Evolutionary conservation across 1,140 invertebrate genomes (phyloP), one percentile per base, ranked within the genome.

Genomic region (Drosophila aff.): DNA sequence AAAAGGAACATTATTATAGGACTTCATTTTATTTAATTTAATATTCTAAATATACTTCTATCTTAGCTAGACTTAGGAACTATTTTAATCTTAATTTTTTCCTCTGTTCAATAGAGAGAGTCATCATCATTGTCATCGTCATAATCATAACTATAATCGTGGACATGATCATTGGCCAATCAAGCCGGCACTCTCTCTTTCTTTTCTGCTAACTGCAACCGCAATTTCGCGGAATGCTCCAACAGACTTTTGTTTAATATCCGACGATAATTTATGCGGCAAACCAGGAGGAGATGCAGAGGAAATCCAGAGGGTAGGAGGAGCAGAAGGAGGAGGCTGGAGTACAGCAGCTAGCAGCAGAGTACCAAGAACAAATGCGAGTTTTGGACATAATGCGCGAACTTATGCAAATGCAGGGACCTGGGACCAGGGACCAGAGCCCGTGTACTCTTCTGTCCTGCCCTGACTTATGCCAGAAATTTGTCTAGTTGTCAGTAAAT

Each of bases 401-500:
- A 90, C 85, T 90, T 90, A 90, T 90, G 85, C 86, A 90, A 90
- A 90, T 90, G 59, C 57, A 67, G 62, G 50, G 59, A 81, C 23
- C 26, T 10, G 18, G 75, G 69, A 71, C 31, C 31, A 50, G 67
- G 75, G 28, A 18, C 68, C 33, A 23, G 33, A 18, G 52, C 23
- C 53, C 36, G 0, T 16, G 21, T 23, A 38, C 31, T 43, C 38
- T 63, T 43, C 38, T 63, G 52, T 55, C 43, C 66, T 52, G 65
- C 65, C 83, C 92, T 92, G 91, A 92, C 82, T 92, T 92, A 92
- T 92, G 87, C 87, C 84, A 90, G 84, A 91, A 87, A 92, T 92
- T 92, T 92, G 91, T 92, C 91, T 91, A 92, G 91, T 92, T 92
- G 91, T 92, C 91, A 92, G 91, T 92, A 92, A 92, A 92, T 92